Conservation (phyloP, 2,888 invertebrate species). For the Alviniconcha strummeri region DNA sequence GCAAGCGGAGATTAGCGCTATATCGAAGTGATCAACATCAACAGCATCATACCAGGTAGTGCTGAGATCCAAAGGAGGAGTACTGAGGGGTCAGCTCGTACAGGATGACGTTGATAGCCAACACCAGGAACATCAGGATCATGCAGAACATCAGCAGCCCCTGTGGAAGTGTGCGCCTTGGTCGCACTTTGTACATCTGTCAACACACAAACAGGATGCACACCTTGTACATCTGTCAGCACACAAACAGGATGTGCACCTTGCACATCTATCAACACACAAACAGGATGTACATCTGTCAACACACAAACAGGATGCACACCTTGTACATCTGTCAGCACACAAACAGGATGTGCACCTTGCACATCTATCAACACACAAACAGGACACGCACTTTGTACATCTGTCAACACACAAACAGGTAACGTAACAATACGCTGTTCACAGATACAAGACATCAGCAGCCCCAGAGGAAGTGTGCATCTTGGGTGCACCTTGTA, state of each 20-base stretch:
- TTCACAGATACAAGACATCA: slow-evolving; percentile 68
- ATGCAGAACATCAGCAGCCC: slow-evolving; percentile 73
- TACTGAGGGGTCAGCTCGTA: slow-evolving; percentile 74
- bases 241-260: slow-evolving; percentile 48
- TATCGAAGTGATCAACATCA: no score
- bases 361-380: slow-evolving; percentile 70
- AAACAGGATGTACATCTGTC: slow-evolving; percentile 57
- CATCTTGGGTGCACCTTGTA: slow-evolving; percentile 71
- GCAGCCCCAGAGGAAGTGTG: slow-evolving; percentile 73
- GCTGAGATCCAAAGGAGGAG: slow-evolving; percentile 73
- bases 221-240: not conserved
- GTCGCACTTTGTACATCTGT: slow-evolving; percentile 73
- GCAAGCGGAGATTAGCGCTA: no score
- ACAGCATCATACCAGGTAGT: slow-evolving; percentile 50
- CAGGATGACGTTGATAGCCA: slow-evolving; percentile 73
- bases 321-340: not conserved
- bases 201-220: slow-evolving; percentile 3
- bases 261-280: slow-evolving; percentile 69
- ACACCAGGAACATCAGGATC: slow-evolving; percentile 72
- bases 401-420: slow-evolving; percentile 7
- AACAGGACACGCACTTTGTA: slow-evolving; percentile 61
- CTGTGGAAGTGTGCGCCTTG: slow-evolving; percentile 71
- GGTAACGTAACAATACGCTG: slow-evolving; percentile 71
- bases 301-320: slow-evolving; percentile 10
- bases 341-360: slow-evolving; percentile 52